Conservation (phyloP, 2,113 vertebrate species). For the Electrona antarctica region DNA sequence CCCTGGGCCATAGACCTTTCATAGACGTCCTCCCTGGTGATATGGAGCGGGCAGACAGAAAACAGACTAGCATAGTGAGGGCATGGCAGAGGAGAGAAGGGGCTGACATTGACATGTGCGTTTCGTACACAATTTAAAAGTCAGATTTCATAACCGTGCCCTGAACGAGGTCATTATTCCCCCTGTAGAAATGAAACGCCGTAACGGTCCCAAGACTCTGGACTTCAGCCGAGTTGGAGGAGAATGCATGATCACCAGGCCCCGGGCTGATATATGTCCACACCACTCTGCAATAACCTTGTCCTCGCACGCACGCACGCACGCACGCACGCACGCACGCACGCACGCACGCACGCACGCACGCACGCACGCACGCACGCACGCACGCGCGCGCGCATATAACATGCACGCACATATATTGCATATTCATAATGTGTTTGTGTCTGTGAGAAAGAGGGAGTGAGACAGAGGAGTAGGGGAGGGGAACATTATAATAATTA, state of each 20-base stretch:
- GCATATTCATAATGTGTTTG: too few species aligned
- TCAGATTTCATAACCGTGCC: constrained; percentile 61
- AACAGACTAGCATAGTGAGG: constrained; percentile 48
- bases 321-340: not conserved
- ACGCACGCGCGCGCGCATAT: not conserved
- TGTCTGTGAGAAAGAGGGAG: not conserved
- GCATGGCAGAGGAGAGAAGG: constrained; percentile 24
- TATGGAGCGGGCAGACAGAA: constrained; percentile 25
- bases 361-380: not conserved
- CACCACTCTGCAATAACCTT: constrained; percentile 45
- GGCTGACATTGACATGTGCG: constrained; percentile 52
- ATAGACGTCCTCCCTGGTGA: constrained; percentile 52
- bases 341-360: not conserved
- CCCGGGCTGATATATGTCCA: constrained; percentile 34
- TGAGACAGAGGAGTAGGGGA: not conserved
- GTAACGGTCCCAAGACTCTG: constrained; percentile 50
- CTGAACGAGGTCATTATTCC: constrained; percentile 57
- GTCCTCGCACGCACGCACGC: constrained; percentile 21
- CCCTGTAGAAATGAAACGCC: constrained; percentile 36
- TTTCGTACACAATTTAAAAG: constrained; percentile 72
- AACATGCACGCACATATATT: not conserved
- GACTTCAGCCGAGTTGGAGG: constrained; percentile 3
- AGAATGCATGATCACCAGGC: constrained; percentile 53
- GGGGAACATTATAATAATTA: not conserved
- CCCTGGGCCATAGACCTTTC: constrained; percentile 62